Base-by-base conservation (phyloP, 2,113 vertebrate species). In the Mesoclemmys tuberculata region DNA sequence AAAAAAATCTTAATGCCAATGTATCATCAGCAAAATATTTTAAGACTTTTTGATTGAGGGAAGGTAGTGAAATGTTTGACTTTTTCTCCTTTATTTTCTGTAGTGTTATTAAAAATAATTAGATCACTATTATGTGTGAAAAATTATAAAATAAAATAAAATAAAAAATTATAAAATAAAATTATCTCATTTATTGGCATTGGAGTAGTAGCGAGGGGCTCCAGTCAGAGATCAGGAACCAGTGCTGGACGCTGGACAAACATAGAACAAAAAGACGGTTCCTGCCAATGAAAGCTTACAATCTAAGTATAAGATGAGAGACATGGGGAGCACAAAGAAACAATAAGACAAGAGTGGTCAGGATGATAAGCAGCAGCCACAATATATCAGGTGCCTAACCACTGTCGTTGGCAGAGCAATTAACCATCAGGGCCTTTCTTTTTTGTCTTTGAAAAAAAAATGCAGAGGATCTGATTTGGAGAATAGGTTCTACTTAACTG, bases 61-160 rank as follows among this genome's bases (percentile, higher is more conserved):
- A 48, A 2, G 26, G 2, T 35, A 88, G 3, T 31, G 19, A 71
- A 1, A 1, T 74, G 13, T 56, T 92, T 44, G 14, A 55, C 2
- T 16, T 2, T 41, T 52, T 56, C 56, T 58, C 14, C 14, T 64
- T 18, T 84, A 4, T 3, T 77, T 48, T 7, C 35, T 79, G 13
- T 3, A 2, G 16, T 8, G 9, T 81, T 82, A 74, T 68, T 35
- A 92, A 26, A 19, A 90, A 87, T 85, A 1, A 64, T 64, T 64
- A 0, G 14, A 29, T n/a, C 64, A 75, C 41, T 85, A 61, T 29
- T 0, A 10, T 54, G 1, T 2, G 4, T 41, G 46, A 87, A 92
- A 80, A 82, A 71, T 5, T 56, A 4, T 3, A 49, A n/a, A 1
- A 0, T 5, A 68, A n/a, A n/a, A 4, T 3, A 49, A n/a, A 1